Base-by-base conservation (phyloP, 1,140 invertebrate species). In the Caenorhabditis inopinata region DNA sequence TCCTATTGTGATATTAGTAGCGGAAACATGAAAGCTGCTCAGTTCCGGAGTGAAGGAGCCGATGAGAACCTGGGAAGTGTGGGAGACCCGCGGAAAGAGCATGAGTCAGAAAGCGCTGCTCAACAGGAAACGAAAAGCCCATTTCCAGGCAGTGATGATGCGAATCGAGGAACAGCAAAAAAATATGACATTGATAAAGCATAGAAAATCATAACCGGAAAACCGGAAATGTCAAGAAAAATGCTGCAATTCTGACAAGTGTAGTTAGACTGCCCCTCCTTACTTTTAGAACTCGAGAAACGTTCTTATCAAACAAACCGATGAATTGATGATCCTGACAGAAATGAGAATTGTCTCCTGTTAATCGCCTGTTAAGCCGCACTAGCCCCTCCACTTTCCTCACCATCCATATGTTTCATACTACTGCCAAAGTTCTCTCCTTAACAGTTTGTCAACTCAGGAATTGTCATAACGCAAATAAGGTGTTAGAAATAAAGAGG, bases 21-120 rank as follows among this genome's bases (percentile, higher is more conserved):
- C 58, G 58, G 58, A 68, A 68, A 68, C 58, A 68, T 68, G 58
- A 68, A 68, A 68, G 58, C 58, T 68, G 58, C 58, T 68, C 58
- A 68, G 58, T 68, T 68, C 58, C 58, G 58, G 58, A 62, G 25
- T 32, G 32, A 32, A 18, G 58, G 58, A 68, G 58, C 58, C 32
- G 25, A 11, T 68, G 58, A 32, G 58, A 68, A 68, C 58, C 58
- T 68, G 48, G 53, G 58, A 38, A 68, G 58, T 68, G 58, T 68
- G 58, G 58, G 58, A 68, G 58, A 68, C 58, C 38, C 58, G 32
- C 2, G 3, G 12, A n/a, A 18, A 21, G 32, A 38, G 3, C 3
- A 38, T 68, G 58, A 68, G 58, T 68, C 58, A 35, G 27, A 42
- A 12, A 16, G 25, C 53, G 35, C 53, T 32, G 58, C 29, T 38